Evolutionary conservation across 1,140 invertebrate genomes (phyloP).

Genomic region (Bombus balteatus): DNA sequence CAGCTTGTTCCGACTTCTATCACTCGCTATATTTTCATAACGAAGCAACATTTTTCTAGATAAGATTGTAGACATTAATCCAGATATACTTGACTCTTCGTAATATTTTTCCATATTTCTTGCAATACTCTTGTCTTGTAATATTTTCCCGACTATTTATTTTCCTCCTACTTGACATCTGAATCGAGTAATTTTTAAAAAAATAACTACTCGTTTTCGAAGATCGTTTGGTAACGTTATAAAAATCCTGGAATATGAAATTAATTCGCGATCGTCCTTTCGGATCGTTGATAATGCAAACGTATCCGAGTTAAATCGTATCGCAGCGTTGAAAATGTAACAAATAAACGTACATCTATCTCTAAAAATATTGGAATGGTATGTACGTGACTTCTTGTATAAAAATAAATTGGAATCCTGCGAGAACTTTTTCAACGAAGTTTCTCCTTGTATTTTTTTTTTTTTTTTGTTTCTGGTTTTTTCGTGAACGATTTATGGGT

Average conservation of each 20-base stretch:
- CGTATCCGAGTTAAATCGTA: no score
- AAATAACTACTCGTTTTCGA: neutral
- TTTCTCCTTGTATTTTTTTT: neutral
- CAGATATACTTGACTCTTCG: no score
- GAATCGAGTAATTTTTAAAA: neutral
- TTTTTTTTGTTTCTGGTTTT: neutral
- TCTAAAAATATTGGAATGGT: neutral
- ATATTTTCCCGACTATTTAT: neutral
- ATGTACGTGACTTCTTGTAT: neutral
- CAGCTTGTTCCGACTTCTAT: neutral
- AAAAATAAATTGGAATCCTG: neutral
- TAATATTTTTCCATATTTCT: no score
- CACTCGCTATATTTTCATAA: neutral
- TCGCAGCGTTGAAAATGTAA: neutral
- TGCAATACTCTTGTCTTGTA: no score
- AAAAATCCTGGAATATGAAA: neutral
- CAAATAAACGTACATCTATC: neutral
- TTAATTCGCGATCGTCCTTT: neutral
- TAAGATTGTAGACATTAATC: neutral
- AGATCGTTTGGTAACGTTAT: neutral
- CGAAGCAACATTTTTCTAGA: neutral
- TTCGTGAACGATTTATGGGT: neutral
- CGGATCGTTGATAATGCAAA: no score
- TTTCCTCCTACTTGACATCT: no score
- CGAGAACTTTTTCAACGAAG: neutral